These are phyloP conservation scores for Dryas iulia DNA, from an alignment of 1,140 invertebrate genomes.

Conservation along the genomic window DNA sequence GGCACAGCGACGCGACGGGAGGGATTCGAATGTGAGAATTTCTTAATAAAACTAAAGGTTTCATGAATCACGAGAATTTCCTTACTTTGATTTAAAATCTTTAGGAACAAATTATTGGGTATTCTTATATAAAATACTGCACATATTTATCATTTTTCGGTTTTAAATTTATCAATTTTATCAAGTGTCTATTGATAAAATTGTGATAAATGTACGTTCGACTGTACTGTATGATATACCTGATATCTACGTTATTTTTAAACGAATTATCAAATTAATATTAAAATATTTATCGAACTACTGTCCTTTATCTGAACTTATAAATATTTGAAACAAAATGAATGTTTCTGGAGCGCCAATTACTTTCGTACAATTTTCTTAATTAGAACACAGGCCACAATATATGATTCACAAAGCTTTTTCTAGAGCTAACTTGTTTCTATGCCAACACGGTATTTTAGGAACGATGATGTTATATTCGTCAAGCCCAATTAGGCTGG, in stretches of 20 bases:
- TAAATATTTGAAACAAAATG: neutral
- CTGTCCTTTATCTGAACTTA: neutral
- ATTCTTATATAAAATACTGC: neutral
- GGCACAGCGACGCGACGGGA: conserved; percentile 25
- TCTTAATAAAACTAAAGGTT: conserved; percentile 5
- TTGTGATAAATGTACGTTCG: neutral
- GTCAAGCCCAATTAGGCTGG: neutral
- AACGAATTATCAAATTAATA: neutral
- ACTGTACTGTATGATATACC: neutral
- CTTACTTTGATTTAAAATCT: neutral
- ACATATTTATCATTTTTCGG: neutral
- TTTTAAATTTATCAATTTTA: neutral
- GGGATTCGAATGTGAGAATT: conserved; percentile 25
- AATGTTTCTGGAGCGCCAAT: neutral
- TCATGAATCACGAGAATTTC: neutral
- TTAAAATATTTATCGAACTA: neutral
- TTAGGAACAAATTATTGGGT: neutral
- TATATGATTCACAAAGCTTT: neutral
- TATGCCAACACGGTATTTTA: conserved; percentile 13
- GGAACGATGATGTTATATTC: conserved; percentile 30
- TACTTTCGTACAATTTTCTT: neutral
- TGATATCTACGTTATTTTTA: neutral
- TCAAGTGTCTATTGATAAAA: neutral
- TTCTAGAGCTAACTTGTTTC: conserved; percentile 10
- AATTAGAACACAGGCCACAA: conserved; percentile 15